Evolutionary conservation across 37 sponge, comb jelly and placozoan species (phyloP).

Genomic region (Aplysina aerophoba): DNA sequence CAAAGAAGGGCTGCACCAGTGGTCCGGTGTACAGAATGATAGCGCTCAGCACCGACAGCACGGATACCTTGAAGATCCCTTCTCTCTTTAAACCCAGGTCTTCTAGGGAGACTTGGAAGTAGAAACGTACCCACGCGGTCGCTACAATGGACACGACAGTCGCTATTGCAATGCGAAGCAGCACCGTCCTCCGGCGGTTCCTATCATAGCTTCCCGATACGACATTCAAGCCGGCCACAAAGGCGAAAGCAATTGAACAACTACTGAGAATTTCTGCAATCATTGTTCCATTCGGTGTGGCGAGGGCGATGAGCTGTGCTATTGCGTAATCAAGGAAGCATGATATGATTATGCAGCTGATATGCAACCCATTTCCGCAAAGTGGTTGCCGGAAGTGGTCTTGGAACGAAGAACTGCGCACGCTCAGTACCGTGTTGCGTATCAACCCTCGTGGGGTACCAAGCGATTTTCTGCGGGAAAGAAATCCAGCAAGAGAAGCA

Average conservation of each 20-base stretch:
- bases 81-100: slow-evolving; percentile 33
- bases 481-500: neutral
- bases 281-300: too few species aligned
- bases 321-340: too few species aligned
- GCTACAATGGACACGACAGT: neutral
- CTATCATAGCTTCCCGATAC: slow-evolving; percentile 1
- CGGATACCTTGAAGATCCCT: slow-evolving; percentile 29
- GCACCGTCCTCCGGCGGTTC: neutral
- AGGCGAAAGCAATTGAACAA: neutral
- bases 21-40: slow-evolving; percentile 59
- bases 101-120: neutral
- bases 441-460: neutral
- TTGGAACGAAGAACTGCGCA: too few species aligned
- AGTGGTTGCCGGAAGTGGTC: too few species aligned
- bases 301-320: too few species aligned
- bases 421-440: neutral
- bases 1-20: slow-evolving; percentile 40
- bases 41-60: slow-evolving; percentile 52
- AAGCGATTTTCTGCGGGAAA: neutral
- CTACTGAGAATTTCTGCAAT: neutral
- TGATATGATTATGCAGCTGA: too few species aligned
- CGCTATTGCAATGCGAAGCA: neutral
- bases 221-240: neutral
- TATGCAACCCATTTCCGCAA: too few species aligned
- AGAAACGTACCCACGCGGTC: neutral